These are phyloP conservation scores for Catamblyrhynchus diadema DNA, from an alignment of 2,797 vertebrate species.

Conservation along the genomic window DNA sequence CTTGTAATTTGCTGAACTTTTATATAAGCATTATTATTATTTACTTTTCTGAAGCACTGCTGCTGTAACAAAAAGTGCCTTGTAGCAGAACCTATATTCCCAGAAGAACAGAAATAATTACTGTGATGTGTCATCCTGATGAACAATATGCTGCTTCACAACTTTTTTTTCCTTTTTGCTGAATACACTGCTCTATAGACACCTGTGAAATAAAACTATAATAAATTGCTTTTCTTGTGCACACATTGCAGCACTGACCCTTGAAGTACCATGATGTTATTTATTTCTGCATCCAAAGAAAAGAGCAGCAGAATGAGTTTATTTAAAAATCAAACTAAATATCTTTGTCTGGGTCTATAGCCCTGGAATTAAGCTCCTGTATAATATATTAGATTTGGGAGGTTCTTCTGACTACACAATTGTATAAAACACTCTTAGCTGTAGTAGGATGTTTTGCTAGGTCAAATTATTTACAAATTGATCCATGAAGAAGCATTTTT, in stretches of 20 bases:
- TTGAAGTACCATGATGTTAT: not conserved
- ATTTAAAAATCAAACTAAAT: not conserved
- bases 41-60: not conserved
- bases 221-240: conserved; percentile 46
- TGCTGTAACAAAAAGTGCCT: conserved; percentile 13
- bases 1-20: not conserved
- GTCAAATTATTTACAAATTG: not conserved
- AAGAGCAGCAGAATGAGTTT: not conserved
- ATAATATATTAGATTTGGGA: not conserved
- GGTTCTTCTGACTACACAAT: not conserved
- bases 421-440: not conserved
- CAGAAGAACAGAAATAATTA: conserved; percentile 55
- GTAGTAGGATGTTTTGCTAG: not conserved
- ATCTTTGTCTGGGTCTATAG: not conserved
- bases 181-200: conserved; percentile 21
- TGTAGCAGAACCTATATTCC: conserved; percentile 29
- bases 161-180: conserved; percentile 18
- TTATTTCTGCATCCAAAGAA: not conserved
- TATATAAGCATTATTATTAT: not conserved
- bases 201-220: conserved; percentile 40
- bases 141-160: conserved; percentile 4
- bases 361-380: not conserved
- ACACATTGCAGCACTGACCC: not conserved
- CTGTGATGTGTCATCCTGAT: conserved; percentile 31
- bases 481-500: not conserved